A percentile compares a stretch with the other conserved stretches of the same genome.
These are phyloP conservation scores for Crotalus helleri DNA, from an alignment of 2,113 vertebrate genomes.

Conservation along the genomic window DNA sequence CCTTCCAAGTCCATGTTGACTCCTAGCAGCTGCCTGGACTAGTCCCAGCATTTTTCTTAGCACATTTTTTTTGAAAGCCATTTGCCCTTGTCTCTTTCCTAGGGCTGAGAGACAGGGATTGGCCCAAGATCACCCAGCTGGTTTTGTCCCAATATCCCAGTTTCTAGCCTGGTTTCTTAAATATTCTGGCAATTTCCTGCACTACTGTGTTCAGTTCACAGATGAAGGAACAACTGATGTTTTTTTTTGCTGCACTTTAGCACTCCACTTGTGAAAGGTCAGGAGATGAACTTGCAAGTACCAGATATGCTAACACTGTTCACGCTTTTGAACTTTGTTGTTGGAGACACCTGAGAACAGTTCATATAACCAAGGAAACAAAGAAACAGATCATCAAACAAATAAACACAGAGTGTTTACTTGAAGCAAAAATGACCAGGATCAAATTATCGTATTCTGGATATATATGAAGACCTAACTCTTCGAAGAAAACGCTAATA, in stretches of 20 bases:
- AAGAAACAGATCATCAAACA: not conserved
- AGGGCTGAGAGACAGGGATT: too few species aligned
- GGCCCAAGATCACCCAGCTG: not conserved
- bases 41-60: too few species aligned
- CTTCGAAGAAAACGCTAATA: not conserved
- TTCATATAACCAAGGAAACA: not conserved
- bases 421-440: too few species aligned
- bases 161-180: not conserved
- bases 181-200: not conserved
- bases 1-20: too few species aligned
- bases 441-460: too few species aligned
- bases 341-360: not conserved
- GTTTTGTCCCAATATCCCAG: not conserved
- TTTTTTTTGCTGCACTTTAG: not conserved
- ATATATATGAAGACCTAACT: not conserved
- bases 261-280: not conserved
- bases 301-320: not conserved
- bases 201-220: not conserved
- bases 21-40: too few species aligned
- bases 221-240: not conserved
- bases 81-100: too few species aligned
- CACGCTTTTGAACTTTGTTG: not conserved
- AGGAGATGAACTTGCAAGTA: not conserved
- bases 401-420: not conserved
- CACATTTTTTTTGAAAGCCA: too few species aligned